These are phyloP conservation scores for Threskiornis aethiopicus DNA, from an alignment of 2,797 vertebrate genomes.

Conservation along the genomic window DNA sequence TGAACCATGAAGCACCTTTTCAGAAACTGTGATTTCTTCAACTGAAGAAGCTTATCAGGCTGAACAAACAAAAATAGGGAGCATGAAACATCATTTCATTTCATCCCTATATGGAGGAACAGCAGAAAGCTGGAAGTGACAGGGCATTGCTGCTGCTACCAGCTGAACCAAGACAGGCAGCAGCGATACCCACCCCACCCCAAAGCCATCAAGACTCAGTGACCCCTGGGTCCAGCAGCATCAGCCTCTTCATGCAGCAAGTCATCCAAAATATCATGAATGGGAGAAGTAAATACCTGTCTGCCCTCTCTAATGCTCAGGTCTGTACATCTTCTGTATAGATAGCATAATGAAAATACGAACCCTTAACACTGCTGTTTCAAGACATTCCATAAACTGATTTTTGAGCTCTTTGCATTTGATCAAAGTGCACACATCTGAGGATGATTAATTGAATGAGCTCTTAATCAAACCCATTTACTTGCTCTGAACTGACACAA, in stretches of 20 bases:
- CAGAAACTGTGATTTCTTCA: not conserved
- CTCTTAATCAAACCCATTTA: not conserved
- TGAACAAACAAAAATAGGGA: not conserved
- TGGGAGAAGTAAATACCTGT: not conserved
- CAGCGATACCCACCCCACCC: fast-evolving
- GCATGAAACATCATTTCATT: not conserved
- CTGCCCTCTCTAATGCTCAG: not conserved
- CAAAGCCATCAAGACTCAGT: not conserved
- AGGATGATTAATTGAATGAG: not conserved
- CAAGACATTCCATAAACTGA: not conserved
- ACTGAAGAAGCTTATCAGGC: not conserved
- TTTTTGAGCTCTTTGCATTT: not conserved
- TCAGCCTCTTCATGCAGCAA: not conserved
- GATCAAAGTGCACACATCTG: fast-evolving
- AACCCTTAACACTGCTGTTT: not conserved
- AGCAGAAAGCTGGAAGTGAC: not conserved
- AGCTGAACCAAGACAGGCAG: not conserved
- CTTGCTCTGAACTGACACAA: not conserved
- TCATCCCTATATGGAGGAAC: not conserved
- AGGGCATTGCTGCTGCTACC: not conserved
- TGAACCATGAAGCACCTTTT: not conserved
- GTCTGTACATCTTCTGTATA: not conserved
- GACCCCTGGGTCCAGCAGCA: not conserved
- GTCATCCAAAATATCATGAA: not conserved
- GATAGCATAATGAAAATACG: not conserved